phyloP scores from a whole-genome alignment of 1,140 invertebrate species.

The Caenorhabditis briggsae region DNA sequence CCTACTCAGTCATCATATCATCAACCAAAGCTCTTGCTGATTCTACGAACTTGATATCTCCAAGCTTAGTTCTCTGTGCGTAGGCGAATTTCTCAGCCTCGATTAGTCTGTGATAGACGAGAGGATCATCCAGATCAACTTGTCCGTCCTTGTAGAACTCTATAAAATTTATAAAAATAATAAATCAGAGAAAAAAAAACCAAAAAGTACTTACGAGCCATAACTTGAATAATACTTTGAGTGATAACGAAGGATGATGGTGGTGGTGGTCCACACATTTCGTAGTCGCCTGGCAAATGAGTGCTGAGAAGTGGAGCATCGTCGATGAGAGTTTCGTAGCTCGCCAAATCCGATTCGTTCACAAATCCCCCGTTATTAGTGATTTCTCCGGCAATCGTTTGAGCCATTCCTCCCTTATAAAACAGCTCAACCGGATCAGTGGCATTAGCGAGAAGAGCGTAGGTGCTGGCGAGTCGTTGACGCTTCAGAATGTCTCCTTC shows the following conservation, averaged over 20 bases:
- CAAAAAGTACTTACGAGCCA: conserved; percentile 67
- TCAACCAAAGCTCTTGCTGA: conserved; percentile 78
- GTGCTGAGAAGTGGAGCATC: conserved; percentile 78
- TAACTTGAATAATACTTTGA: conserved; percentile 73
- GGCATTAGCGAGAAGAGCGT: conserved; percentile 76
- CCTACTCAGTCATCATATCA: conserved; percentile 75
- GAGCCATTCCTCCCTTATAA: conserved; percentile 74
- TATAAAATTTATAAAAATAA: conserved; percentile 42
- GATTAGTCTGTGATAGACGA: conserved; percentile 86
- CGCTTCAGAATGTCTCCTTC: conserved; percentile 78
- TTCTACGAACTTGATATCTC: conserved; percentile 85
- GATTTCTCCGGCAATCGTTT: conserved; percentile 70
- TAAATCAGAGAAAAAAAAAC: neutral
- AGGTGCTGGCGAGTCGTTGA: conserved; percentile 78
- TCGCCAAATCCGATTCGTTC: conserved; percentile 71
- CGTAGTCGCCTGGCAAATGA: conserved; percentile 71
- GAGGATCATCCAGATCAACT: conserved; percentile 70
- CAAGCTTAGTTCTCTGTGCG: conserved; percentile 86
- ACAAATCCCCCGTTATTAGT: conserved; percentile 72
- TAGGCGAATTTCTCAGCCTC: conserved; percentile 94
- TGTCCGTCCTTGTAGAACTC: conserved; percentile 65
- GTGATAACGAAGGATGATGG: conserved; percentile 76
- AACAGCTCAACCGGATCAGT: conserved; percentile 75
- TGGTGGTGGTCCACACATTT: conserved; percentile 77
- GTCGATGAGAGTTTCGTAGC: conserved; percentile 79